Conservation (phyloP, 92 coral and sea anemone genomes). For the Heteractis magnifica region DNA sequence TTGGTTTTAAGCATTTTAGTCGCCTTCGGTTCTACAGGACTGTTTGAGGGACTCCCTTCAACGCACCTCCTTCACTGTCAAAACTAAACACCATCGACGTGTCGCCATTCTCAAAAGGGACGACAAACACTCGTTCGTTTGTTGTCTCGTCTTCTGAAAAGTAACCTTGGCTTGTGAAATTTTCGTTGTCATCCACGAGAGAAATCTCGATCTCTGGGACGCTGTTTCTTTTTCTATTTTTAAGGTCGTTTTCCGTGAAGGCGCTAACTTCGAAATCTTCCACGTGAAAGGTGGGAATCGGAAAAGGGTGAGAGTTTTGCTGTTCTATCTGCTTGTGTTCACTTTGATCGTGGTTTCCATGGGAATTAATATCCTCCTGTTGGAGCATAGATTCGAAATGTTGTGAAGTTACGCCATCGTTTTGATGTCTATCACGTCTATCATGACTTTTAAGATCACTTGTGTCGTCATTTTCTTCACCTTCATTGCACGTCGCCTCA, state of each 20-base stretch:
- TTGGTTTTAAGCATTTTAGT: too few relatives aligned
- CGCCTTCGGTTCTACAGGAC: slow-evolving; percentile 24
- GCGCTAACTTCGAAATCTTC: slow-evolving; percentile 33
- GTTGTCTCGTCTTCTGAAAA: slow-evolving; percentile 25
- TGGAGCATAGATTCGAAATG: neutral
- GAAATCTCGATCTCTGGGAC: slow-evolving; percentile 65
- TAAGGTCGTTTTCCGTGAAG: neutral
- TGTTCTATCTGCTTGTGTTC: neutral
- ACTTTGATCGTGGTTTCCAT: neutral
- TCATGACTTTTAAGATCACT: neutral
- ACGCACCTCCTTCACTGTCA: slow-evolving; percentile 59
- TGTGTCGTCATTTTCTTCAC: neutral
- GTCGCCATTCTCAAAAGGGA: slow-evolving; percentile 42
- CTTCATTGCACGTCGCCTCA: neutral
- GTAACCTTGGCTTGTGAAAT: slow-evolving; percentile 9
- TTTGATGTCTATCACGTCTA: neutral
- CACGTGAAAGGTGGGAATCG: slow-evolving; percentile 55
- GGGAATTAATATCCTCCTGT: neutral
- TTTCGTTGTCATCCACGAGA: slow-evolving; percentile 59
- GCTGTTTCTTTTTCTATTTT: slow-evolving; percentile 15
- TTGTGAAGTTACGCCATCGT: neutral
- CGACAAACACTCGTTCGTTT: slow-evolving; percentile 39
- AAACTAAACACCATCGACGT: slow-evolving; percentile 54
- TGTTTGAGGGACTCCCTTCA: slow-evolving; percentile 74
- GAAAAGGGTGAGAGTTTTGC: slow-evolving; percentile 18